phyloP scores from a whole-genome alignment of 2,888 invertebrate species.

The Cryptophagus acutangulus region DNA sequence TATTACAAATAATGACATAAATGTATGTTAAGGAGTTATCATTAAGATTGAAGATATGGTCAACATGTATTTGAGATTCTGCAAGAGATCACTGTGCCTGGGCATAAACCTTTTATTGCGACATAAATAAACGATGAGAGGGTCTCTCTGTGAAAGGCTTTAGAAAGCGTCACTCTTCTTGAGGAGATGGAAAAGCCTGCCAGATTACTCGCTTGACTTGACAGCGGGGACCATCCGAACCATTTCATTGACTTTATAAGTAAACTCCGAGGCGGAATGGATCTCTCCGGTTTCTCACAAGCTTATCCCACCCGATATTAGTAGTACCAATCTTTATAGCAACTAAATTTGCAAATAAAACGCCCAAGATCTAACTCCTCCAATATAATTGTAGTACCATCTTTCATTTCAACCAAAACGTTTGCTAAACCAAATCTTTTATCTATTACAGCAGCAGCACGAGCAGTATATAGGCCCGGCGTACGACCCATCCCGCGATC shows the following conservation, averaged over 20 bases:
- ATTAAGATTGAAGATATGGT: slow-evolving; percentile 27
- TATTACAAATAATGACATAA: slow-evolving; percentile 26
- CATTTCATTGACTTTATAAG: no score
- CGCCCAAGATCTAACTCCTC: no score
- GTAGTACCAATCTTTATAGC: no score
- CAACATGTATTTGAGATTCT: slow-evolving; percentile 16
- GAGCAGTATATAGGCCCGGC: slow-evolving; percentile 57
- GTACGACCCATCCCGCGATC: slow-evolving; percentile 68
- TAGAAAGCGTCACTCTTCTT: slow-evolving; percentile 7
- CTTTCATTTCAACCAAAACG: background rate
- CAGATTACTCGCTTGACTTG: slow-evolving; percentile 9
- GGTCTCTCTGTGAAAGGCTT: slow-evolving; percentile 11
- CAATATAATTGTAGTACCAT: no score
- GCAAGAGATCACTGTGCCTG: slow-evolving; percentile 17
- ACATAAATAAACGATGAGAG: slow-evolving; percentile 21
- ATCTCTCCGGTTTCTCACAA: no score
- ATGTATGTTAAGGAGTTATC: slow-evolving; percentile 22
- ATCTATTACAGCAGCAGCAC: slow-evolving; percentile 61
- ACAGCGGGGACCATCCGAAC: no score
- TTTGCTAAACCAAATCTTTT: background rate
- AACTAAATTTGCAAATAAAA: no score
- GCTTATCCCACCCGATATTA: no score
- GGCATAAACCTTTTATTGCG: slow-evolving; percentile 21
- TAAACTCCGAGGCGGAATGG: no score
- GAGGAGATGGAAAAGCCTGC: slow-evolving; percentile 10